Base-by-base conservation (phyloP, 2,797 vertebrate species). In the Galaxias olidus region DNA sequence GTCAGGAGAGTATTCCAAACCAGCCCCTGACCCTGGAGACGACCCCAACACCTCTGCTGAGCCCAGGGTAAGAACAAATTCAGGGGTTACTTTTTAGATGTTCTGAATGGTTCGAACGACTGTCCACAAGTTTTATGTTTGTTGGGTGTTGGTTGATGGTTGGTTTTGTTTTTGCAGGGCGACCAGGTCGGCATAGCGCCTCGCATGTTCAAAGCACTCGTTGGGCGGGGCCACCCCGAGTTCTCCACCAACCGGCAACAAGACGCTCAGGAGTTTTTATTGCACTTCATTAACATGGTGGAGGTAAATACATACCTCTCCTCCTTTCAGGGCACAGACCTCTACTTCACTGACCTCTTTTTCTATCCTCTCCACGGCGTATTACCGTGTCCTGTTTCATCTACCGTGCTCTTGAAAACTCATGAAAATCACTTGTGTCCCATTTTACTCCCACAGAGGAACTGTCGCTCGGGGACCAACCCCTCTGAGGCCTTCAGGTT, bases 221-320 rank as follows among this genome's bases (percentile, higher is more conserved):
- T 99, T 9, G 97, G 98, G 50, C 94, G 96, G 73, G 97, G 97
- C 42, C 98, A 99, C 75, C 94, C 95, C 0, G 98, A 99, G 76
- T 99, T 99, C 86, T 99, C 98, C 75, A 99, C 98, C 69, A 99
- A 98, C 87, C 90, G 98, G 61, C 98, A 99, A 73, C 98, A 99
- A 84, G 98, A 99, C 17, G 98, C 98, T 67, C 97, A 99, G 83
- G 98, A 99, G 85, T 98, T 98, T 90, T 94, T 99, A 86, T 92
- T 99, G 89, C 96, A 99, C 89, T 98, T 99, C 82, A 96, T 99
- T 84, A 99, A 99, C 89, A 98, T 99, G 97, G 96, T 99, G 74
- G 98, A 99, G 96, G 98, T 99, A 91, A 91, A 74, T 11, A n/a
- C 14, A 42, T 14, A 14, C 53, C 11, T 42, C 12, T 59, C 14